phyloP scores from a whole-genome alignment of 2,797 vertebrate species.

The Phoeniculus purpureus region DNA sequence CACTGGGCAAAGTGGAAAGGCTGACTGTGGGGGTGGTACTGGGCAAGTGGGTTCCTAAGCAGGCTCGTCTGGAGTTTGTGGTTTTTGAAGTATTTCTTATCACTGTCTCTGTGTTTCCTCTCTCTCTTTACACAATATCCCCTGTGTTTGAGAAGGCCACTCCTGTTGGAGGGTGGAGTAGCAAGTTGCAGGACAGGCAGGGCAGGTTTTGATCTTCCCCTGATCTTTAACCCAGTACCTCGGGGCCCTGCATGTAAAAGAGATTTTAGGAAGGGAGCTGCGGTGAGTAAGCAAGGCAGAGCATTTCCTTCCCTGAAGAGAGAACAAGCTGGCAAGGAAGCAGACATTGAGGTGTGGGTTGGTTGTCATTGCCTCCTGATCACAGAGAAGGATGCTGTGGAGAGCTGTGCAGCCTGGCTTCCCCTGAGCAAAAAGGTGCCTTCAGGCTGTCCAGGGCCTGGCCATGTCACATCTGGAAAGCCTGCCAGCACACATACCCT shows the following conservation, averaged over 20 bases:
- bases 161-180: conserved; percentile 35
- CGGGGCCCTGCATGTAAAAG: neutral
- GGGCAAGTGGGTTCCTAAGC: neutral
- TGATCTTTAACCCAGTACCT: conserved; percentile 57
- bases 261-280: neutral
- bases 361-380: conserved; percentile 1
- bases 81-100: conserved; percentile 1
- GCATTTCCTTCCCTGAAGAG: conserved; percentile 16
- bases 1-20: neutral
- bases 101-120: neutral
- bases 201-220: conserved; percentile 39
- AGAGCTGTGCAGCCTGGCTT: neutral
- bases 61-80: conserved; percentile 6
- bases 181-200: neutral
- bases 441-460: neutral
- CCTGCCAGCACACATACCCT: neutral
- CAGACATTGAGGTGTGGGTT: neutral
- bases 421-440: neutral
- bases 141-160: neutral
- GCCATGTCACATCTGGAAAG: neutral
- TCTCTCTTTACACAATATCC: conserved; percentile 10
- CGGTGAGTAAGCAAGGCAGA: neutral
- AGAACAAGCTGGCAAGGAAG: conserved; percentile 38
- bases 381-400: neutral
- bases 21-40: neutral